These are phyloP conservation scores for Papilio aristodemus DNA, from an alignment of 1,140 invertebrate species.

Conservation along the genomic window DNA sequence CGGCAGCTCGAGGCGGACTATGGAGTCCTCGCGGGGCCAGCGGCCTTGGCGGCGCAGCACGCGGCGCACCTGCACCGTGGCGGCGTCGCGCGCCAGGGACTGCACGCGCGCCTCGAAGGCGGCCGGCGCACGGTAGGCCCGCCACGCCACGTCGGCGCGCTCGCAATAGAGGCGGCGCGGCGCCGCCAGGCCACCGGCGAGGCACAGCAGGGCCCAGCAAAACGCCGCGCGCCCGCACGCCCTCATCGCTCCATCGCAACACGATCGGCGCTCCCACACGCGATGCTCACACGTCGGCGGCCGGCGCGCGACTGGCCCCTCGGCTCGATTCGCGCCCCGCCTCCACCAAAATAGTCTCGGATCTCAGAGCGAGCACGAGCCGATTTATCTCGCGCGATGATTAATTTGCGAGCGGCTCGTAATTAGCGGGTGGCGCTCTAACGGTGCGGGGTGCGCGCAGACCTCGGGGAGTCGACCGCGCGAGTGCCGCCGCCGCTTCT, in stretches of 20 bases:
- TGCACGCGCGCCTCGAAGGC: slow-evolving; percentile 75
- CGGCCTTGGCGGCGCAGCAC: slow-evolving; percentile 64
- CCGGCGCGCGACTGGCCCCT: slow-evolving; percentile 68
- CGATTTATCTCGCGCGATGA: slow-evolving; percentile 67
- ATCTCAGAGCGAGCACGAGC: slow-evolving; percentile 53
- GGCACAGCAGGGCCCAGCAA: slow-evolving; percentile 69
- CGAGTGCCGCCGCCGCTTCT: slow-evolving; percentile 16
- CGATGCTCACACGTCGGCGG: slow-evolving; percentile 58
- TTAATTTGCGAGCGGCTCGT: slow-evolving; percentile 68
- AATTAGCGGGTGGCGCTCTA: slow-evolving; percentile 60
- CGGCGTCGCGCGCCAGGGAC: slow-evolving; percentile 65
- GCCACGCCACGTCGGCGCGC: slow-evolving; percentile 75
- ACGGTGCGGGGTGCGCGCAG: slow-evolving; percentile 40
- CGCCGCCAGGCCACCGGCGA: slow-evolving; percentile 62
- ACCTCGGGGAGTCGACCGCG: slow-evolving; percentile 4
- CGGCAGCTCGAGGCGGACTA: slow-evolving; percentile 65
- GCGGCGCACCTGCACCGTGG: slow-evolving; percentile 66
- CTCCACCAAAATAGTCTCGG: slow-evolving; percentile 73
- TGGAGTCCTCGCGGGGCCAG: slow-evolving; percentile 69
- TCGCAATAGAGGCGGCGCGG: slow-evolving; percentile 75
- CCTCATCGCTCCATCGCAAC: slow-evolving; percentile 74
- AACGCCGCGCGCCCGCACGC: slow-evolving; percentile 69
- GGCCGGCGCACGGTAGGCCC: slow-evolving; percentile 71
- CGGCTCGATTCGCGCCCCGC: slow-evolving; percentile 63
- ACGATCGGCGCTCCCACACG: slow-evolving; percentile 52